These are phyloP conservation scores for Chloropsis hardwickii DNA, from an alignment of 2,113 vertebrate genomes.

Conservation along the genomic window DNA sequence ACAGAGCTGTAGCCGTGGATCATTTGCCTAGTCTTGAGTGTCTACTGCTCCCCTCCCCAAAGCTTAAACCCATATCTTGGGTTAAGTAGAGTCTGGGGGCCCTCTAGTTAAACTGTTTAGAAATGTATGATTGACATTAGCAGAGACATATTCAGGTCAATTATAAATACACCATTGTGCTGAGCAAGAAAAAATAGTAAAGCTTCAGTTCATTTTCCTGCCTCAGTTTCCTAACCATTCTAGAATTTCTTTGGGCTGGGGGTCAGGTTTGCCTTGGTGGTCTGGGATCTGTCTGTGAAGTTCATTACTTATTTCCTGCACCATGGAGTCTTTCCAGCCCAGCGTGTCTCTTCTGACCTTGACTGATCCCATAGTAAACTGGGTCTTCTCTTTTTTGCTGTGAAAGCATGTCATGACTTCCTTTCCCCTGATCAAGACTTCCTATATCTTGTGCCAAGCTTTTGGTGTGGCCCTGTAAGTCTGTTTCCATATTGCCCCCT, in stretches of 20 bases:
- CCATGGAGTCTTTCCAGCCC: conserved; percentile 36
- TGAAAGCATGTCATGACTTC: conserved; percentile 58
- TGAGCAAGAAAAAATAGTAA: conserved; percentile 24
- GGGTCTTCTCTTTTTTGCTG: conserved; percentile 8
- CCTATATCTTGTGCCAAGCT: conserved; percentile 47
- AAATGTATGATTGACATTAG: not conserved
- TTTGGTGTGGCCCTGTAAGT: conserved; percentile 56
- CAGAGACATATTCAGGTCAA: not conserved
- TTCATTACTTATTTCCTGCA: conserved; percentile 46
- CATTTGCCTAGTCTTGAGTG: not conserved
- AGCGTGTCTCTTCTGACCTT: conserved; percentile 46
- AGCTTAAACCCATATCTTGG: not conserved
- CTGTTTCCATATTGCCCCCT: conserved; percentile 39
- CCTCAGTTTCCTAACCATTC: conserved; percentile 59
- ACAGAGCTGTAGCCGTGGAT: not conserved
- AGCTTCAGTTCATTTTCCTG: conserved; percentile 32
- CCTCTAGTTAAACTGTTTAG: not conserved
- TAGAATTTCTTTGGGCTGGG: conserved; percentile 33
- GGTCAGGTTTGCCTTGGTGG: conserved; percentile 47
- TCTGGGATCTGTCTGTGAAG: conserved; percentile 33
- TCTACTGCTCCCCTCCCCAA: not conserved
- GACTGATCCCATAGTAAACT: conserved; percentile 4
- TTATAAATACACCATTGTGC: conserved; percentile 33
- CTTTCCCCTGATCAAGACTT: conserved; percentile 49
- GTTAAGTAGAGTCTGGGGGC: not conserved